Evolutionary conservation across 2,113 vertebrate species (phyloP).

Genomic region (Sylvilagus bachmani): DNA sequence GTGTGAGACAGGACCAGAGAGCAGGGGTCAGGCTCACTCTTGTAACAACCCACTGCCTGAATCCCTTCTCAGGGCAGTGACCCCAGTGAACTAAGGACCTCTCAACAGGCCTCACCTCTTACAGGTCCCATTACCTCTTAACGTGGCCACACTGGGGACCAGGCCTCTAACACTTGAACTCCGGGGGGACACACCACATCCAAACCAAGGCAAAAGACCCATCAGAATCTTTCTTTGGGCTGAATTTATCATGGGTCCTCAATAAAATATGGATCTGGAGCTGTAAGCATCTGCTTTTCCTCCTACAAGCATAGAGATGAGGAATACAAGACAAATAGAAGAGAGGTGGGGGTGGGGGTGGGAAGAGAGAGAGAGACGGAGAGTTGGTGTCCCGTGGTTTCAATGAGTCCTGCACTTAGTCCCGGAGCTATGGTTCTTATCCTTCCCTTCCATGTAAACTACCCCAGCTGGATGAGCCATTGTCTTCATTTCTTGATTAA

Average conservation of each 20-base stretch:
- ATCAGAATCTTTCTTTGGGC: background rate
- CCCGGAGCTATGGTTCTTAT: background rate
- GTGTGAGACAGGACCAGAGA: too few relatives aligned
- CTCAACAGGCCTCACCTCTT: too few relatives aligned
- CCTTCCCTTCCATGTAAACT: background rate
- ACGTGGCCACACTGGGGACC: too few relatives aligned
- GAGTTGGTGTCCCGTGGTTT: background rate
- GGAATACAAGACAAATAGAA: background rate
- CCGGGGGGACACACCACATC: too few relatives aligned
- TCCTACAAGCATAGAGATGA: constrained; percentile 9
- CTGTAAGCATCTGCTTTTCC: background rate
- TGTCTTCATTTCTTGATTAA: constrained; percentile 11
- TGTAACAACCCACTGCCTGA: too few relatives aligned
- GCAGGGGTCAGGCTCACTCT: too few relatives aligned
- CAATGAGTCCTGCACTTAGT: background rate
- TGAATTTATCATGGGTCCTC: background rate
- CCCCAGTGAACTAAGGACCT: too few relatives aligned
- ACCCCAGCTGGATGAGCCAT: background rate
- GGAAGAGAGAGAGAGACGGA: background rate
- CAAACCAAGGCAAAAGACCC: too few relatives aligned
- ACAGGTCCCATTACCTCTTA: too few relatives aligned
- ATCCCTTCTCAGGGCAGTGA: too few relatives aligned
- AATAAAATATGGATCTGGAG: background rate
- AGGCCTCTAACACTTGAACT: too few relatives aligned
- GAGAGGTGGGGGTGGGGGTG: background rate